Evolutionary conservation across 1,140 invertebrate genomes (phyloP), one percentile per base, ranked within the genome.

Genomic region (Euschistus heros): DNA sequence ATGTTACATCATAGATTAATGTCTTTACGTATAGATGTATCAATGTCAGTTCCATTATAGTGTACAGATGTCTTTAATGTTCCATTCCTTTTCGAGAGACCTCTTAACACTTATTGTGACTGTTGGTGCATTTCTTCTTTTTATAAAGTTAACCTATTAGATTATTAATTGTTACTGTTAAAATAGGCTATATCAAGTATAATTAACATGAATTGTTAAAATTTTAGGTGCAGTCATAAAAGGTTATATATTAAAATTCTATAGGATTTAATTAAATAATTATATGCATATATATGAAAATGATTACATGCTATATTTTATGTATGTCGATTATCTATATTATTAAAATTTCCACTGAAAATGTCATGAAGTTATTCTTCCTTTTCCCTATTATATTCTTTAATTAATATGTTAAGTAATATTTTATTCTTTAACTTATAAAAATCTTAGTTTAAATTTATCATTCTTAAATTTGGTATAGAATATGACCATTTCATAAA

Each of bases 221-320:
- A 64, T 67, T 67, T 46, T 64, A 64, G 66, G 62, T 67, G 57
- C 62, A 67, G 66, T 64, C 66, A 63, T 64, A 47, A 67, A 67
- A 67, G 62, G 54, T 20, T 55, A 63, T 67, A 64, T 64, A 52
- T 64, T 52, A 64, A 64, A 67, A 67, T 50, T 64, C 66, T 63
- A 64, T 67, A 64, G 62, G 62, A 67, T 63, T 42, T 67, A 63
- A 67, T 63, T 42, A 52, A 64, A 64, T 67, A 67, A 62, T 33
- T 63, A 60, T 67, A 64, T 64, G 55, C 62, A 50, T 60, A 67
- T 64, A 63, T 57, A 67, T 66, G 59, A 67, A 67, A 67, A 64
- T 52, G 62, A 59, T 64, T 67, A 67, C 62, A 67, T 67, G 66
- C 66, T 67, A 67, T 67, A 67, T 67, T 67, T 67, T 67, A 67